Evolutionary conservation across 2,888 invertebrate genomes (phyloP), one percentile per base, ranked within the genome.

Genomic region (Microctonus brassicae): DNA sequence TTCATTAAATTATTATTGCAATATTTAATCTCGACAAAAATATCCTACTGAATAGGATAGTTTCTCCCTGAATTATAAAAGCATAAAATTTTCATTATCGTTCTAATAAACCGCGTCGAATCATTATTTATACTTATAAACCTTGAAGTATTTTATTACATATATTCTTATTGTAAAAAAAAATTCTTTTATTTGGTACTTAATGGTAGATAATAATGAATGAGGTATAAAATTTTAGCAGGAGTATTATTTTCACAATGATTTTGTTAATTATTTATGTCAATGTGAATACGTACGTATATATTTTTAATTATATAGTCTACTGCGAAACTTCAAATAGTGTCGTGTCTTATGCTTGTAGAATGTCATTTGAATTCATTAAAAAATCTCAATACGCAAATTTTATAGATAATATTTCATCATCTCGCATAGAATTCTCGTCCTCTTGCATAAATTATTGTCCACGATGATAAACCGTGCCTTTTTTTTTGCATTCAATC

Each of bases 401-500:
- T 58, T 29, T 29, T 34, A 10, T 10, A 9, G 33, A 10, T n/a
- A 34, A 58, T 20, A 61, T 61, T n/a, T 55, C 26, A 9, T n/a
- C 26, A 63, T 26, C 10, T 29, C 5, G 47, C 29, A 47, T 26
- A 63, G 24, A 5, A 47, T 47, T 13, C 0, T 47, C 42, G 26
- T 39, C 17, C 29, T 13, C 7, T 39, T 2, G 47, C 13, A 63
- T 39, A 0, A n/a, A n/a, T n/a, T n/a, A 47, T 26, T 47, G 42
- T 20, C 0, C 13, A 58, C 9, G 13, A 9, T 20, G 36, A 22
- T 36, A 24, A 24, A 20, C 22, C n/a, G 36, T 36, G 29, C 7
- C 7, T 2, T 39, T 29, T 10, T 61, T 6, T 42, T 20, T 36
- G 2, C 5, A 42, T 34, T n/a, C 42, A 58, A 71, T 80, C 76